These are phyloP conservation scores for Balaeniceps rex DNA, from an alignment of 2,113 vertebrate species.

Conservation along the genomic window DNA sequence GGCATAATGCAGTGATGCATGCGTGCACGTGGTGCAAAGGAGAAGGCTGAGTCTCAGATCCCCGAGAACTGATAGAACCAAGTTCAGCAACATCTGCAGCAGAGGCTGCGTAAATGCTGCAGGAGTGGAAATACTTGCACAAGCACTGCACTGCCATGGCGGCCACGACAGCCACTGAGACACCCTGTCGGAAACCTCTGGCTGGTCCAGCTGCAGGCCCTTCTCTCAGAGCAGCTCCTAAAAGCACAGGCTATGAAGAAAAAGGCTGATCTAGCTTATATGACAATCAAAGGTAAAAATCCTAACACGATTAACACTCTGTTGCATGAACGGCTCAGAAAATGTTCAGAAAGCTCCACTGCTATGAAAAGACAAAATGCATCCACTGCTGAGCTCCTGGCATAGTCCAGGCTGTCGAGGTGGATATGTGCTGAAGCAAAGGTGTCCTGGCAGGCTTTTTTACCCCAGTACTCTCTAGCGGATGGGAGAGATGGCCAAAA, in stretches of 20 bases:
- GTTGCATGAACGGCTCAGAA: neutral
- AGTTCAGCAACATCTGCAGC: neutral
- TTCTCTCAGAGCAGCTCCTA: neutral
- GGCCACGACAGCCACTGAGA: accelerated
- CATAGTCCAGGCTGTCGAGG: accelerated
- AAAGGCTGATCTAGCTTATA: neutral
- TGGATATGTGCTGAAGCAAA: accelerated
- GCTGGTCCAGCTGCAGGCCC: neutral
- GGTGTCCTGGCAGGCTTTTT: neutral
- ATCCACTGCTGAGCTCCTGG: neutral
- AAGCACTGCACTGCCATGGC: neutral
- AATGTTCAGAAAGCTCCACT: neutral
- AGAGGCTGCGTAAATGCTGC: neutral
- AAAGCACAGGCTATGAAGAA: neutral
- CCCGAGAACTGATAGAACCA: neutral
- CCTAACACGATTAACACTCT: too few species aligned
- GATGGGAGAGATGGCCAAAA: neutral
- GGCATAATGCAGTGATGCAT: too few species aligned
- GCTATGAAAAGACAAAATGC: neutral
- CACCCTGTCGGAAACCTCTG: accelerated
- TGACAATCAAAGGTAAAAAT: neutral
- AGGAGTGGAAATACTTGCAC: neutral
- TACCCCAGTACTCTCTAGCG: accelerated
- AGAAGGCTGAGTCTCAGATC: too few species aligned
- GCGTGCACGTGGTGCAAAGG: accelerated